phyloP scores from a whole-genome alignment of 2,797 vertebrate genomes.

The Pteronotus mesoamericanus region DNA sequence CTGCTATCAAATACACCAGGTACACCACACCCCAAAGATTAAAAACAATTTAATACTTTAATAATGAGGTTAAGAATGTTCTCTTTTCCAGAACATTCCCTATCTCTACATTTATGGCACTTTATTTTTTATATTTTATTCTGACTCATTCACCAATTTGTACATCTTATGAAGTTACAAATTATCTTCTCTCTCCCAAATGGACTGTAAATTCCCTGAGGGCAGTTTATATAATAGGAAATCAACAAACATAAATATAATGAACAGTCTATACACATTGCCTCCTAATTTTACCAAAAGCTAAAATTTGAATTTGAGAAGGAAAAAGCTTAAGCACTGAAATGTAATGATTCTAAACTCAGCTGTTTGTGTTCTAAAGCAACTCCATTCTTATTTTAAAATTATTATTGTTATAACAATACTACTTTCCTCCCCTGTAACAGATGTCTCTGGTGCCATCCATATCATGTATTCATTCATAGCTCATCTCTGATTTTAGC shows the following conservation, averaged over 20 bases:
- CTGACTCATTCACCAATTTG: background rate
- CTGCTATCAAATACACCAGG: background rate
- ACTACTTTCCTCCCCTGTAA: background rate
- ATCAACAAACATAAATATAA: background rate
- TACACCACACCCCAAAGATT: background rate
- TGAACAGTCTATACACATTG: constrained; percentile 17
- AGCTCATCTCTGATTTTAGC: background rate
- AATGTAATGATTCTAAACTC: background rate
- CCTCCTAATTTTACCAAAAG: constrained; percentile 12
- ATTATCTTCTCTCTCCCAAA: background rate
- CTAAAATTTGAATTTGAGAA: constrained; percentile 18
- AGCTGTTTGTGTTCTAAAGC: background rate
- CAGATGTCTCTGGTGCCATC: background rate
- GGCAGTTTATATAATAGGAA: background rate
- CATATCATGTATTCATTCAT: background rate
- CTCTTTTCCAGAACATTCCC: background rate
- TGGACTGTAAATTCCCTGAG: background rate
- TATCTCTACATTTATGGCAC: background rate
- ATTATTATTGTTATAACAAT: background rate
- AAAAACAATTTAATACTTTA: background rate
- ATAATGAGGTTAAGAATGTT: background rate
- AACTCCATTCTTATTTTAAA: constrained; percentile 12
- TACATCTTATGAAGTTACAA: background rate
- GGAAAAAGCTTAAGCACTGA: background rate
- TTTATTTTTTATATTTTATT: constrained; percentile 6